Base-by-base conservation (phyloP, 1,140 invertebrate genomes). In the Colletes gigas region DNA sequence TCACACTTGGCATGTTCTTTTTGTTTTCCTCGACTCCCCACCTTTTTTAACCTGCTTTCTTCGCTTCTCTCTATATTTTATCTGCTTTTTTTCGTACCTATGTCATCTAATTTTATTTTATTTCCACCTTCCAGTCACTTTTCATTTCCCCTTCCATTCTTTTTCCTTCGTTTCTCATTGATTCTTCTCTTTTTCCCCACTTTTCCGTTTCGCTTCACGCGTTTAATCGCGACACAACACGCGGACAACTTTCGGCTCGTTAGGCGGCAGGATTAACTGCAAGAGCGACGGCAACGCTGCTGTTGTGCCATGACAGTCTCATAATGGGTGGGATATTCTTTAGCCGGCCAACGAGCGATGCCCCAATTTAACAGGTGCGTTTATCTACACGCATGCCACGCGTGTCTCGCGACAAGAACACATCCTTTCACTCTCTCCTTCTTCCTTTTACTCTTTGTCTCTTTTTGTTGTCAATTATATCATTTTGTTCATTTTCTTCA, bases 311-410 rank as follows among this genome's bases (percentile, higher is more conserved):
- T 72, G 71, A 79, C 63, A 41, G 15, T 47, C 60, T 21, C 63
- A 66, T 82, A 82, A 86, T 84, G 62, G 74, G 84, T 72, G 76
- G 80, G 75, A 73, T 72, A 84, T 84, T 76, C 82, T 84, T 79
- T 44, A 54, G 57, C 9, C 19, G 47, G 67, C 44, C 66, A 72
- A 63, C 54, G 65, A 71, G 44, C 66, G 54, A 74, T 74, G 84
- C 44, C 50, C 70, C 55, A 67, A 81, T 83, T 83, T 85, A 83
- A 85, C 78, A 74, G 73, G 74, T 77, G 73, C 82, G 67, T 85
- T 85, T 85, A 72, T 82, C 66, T 76, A 65, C 66, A 62, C 57
- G 75, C 66, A 30, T 63, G 72, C 79, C 50, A 54, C 67, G 19
- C 21, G 7, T 39, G 44, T 41, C 57, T 47, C 41, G 65, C 50